These are phyloP conservation scores for Cryptocephalus moraei DNA, from an alignment of 2,888 invertebrate genomes.

Conservation along the genomic window DNA sequence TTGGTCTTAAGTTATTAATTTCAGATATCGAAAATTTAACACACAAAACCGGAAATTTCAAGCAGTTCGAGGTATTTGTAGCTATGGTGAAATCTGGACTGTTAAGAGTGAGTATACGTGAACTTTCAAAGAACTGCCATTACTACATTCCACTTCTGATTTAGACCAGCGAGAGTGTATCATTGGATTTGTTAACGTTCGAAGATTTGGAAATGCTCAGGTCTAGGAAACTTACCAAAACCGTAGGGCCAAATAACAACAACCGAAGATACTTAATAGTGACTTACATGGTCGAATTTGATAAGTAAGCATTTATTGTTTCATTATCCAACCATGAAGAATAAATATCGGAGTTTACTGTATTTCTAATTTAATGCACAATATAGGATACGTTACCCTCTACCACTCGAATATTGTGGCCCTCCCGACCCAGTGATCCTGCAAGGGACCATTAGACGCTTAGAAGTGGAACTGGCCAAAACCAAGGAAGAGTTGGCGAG, in stretches of 20 bases:
- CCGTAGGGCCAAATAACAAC: slow-evolving; percentile 22
- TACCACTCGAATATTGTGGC: slow-evolving; percentile 45
- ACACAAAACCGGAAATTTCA: slow-evolving; percentile 46
- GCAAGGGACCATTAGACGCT: slow-evolving; percentile 40
- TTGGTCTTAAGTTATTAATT: slow-evolving; percentile 6
- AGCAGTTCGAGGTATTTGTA: slow-evolving; percentile 44
- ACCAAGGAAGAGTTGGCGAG: slow-evolving; percentile 25
- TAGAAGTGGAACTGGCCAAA: slow-evolving; percentile 39
- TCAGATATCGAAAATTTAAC: slow-evolving; percentile 46
- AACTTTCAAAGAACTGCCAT: not conserved
- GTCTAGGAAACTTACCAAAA: slow-evolving; percentile 31
- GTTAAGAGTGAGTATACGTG: slow-evolving; percentile 34
- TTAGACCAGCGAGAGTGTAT: slow-evolving; percentile 43
- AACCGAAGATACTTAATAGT: slow-evolving; percentile 44
- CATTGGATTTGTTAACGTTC: slow-evolving; percentile 42
- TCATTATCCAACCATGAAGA: too few species aligned
- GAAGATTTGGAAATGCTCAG: slow-evolving; percentile 43
- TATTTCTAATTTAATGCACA: too few species aligned
- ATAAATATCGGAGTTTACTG: too few species aligned
- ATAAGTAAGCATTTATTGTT: slow-evolving; percentile 31
- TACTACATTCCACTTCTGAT: not conserved
- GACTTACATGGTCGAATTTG: slow-evolving; percentile 45
- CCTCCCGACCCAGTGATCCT: slow-evolving; percentile 42
- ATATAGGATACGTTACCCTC: slow-evolving; percentile 42
- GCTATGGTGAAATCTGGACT: slow-evolving; percentile 46